Evolutionary conservation across 2,797 vertebrate genomes (phyloP), one percentile per base, ranked within the genome.

Genomic region (Anas bahamensis): DNA sequence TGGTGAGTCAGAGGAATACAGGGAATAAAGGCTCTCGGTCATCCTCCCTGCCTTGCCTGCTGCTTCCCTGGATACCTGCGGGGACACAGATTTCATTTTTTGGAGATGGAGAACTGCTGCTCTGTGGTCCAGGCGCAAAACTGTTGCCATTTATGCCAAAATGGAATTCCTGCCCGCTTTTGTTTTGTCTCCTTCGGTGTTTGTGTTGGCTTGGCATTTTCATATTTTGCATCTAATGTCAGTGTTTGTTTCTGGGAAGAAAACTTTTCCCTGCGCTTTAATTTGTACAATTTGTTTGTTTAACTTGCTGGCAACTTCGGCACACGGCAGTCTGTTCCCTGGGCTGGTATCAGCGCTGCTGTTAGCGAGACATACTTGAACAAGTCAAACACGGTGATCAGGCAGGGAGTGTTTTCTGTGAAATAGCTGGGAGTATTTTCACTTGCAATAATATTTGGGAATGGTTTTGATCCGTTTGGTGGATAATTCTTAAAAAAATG

Each of bases 261-360:
- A 97, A 97, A 84, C 89, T 94, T 95, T 88, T 71, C 39, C 57
- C 69, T 79, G 69, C 89, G 93, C 71, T 92, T 92, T 73, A 74
- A 88, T 94, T 95, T 95, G 71, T 95, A 86, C 81, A 94, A 95
- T 95, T 96, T 97, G 93, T 94, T 96, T 94, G 89, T 94, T 95
- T 95, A 95, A 92, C 77, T 95, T 86, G 61, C 26, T 95, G 93
- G 93, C 93, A 84, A 55, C 57, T 94, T 89, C 44, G 74, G 92
- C 88, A 77, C 71, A 24, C 79, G 83, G 59, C 57, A 89, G 71
- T 64, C 85, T 89, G 87, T 11, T 88, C 74, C 83, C 26, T 92
- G 37, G 89, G 88, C 80, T 91, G 3, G 77, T 92, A 81, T 94
- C 88, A 82, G 64, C 31, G 70, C 82, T 95, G 81, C 79, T 86